Evolutionary conservation across 2,797 vertebrate species (phyloP).

Genomic region (Columba guinea): DNA sequence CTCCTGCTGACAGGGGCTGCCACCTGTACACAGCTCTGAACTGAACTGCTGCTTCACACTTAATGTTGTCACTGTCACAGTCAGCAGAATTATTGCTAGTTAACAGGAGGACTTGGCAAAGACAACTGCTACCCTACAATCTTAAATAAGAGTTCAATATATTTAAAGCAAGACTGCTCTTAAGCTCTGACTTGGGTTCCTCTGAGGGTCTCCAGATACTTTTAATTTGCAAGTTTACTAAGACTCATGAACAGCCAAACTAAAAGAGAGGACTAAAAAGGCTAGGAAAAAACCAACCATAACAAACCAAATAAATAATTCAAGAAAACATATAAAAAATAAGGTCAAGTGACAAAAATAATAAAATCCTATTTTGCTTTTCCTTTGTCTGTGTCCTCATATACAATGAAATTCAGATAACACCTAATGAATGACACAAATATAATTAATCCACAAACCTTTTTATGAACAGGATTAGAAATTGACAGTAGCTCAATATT

Average conservation of each 20-base stretch:
- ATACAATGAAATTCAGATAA: background rate
- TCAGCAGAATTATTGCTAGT: background rate
- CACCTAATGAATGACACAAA: background rate
- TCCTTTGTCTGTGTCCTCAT: background rate
- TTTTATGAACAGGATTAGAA: constrained; percentile 87
- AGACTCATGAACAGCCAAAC: background rate
- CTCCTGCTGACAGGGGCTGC: background rate
- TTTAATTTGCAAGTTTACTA: background rate
- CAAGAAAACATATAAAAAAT: background rate
- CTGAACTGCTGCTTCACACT: background rate
- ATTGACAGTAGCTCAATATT: constrained; percentile 85
- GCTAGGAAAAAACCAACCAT: background rate
- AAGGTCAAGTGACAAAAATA: background rate
- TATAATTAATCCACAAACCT: constrained; percentile 77
- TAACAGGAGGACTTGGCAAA: background rate
- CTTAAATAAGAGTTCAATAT: background rate
- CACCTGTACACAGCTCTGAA: background rate
- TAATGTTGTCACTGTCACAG: too few relatives aligned
- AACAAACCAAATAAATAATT: background rate
- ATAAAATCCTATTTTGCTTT: background rate
- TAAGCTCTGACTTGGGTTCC: rapidly evolving
- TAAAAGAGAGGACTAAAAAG: background rate
- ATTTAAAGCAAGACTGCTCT: background rate
- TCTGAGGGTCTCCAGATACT: background rate
- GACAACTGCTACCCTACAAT: background rate